Base-by-base conservation (phyloP, 2,797 vertebrate genomes). In the Periophthalmus magnuspinnatus region DNA sequence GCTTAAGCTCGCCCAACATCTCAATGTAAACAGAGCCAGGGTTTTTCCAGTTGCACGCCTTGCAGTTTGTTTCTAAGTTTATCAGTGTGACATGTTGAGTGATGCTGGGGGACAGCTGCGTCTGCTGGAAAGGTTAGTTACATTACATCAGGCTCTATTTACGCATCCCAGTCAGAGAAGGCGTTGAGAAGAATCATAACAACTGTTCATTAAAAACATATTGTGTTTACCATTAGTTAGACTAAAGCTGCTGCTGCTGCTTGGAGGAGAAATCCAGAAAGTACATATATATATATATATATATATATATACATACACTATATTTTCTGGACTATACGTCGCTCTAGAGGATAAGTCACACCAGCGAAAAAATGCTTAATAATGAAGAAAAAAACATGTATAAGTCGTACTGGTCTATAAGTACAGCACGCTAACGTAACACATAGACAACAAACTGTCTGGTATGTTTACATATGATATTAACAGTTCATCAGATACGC, bases 141-240 rank as follows among this genome's bases (percentile, higher is more conserved):
- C 54, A 71, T 84, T 61, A 76, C 86, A 72, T 81, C 81, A 84
- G 67, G 21, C 76, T 84, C 80, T 90, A 70, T 79, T 89, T 77
- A 71, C 77, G 80, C 69, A 16, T 47, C 36, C 41, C 41, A 45
- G n/a, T 61, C 48, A 48, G 56, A 36, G 33, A 54, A 65, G 6
- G 60, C 69, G 33, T 65, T 72, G 74, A 64, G 72, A 69, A 65
- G 22, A 65, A 69, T 70, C 65, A 41, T 24, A 34, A 65, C 66
- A 74, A 79, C 56, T 71, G 68, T 64, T 81, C 50, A 71, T 77
- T 65, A 21, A 69, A 80, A 87, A 75, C 84, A 81, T n/a, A 71
- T n/a, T 63, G 47, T 84, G 70, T 84, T 77, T 76, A 80, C 33
- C 66, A 61, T 78, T 38, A 63, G 21, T 60, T 59, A 41, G 64